Evolutionary conservation across 2,797 vertebrate species (phyloP), one percentile per base, ranked within the genome.

Genomic region (Xenentodon cancila): DNA sequence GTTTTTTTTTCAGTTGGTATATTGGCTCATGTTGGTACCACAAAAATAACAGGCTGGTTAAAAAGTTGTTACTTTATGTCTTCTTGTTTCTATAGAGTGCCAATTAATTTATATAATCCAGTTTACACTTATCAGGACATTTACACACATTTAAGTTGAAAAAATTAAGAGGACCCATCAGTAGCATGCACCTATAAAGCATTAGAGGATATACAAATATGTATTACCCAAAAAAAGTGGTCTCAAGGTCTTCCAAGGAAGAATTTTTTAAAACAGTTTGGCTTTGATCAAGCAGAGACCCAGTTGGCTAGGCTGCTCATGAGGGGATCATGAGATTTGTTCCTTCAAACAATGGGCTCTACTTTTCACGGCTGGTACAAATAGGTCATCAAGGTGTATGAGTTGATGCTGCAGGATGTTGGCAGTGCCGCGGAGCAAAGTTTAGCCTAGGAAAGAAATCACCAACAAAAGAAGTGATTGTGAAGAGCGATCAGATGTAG

Each of bases 311-410:
- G 6, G 25, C 47, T 55, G 52, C 64, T 79, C 81, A 72, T 68
- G 66, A 54, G 59, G 46, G 50, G n/a, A 73, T 89, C 84, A 85
- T 70, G 51, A 75, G 86, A 80, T 81, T 32, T 67, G 12, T 63
- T 50, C 19, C 22, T 46, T 46, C 11, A 37, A 68, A 80, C 82
- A 85, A 80, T 47, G 62, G 37, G 15, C 59, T 69, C 64, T 51
- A 70, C 61, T 84, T 68, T 80, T 37, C 7, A 25, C 53, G 48
- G 2, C 43, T 51, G 27, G 50, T 45, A n/a, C 17, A 56, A 73
- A 59, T 46, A 59, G n/a, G 56, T 70, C 62, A 73, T 40, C 49
- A 77, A 84, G 76, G 80, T 85, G 70, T 71, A 8, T 48, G 71
- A 75, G 63, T 15, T 61, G 58, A 13, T 48, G 67, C 73, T 59